Conservation (phyloP, 1,140 invertebrate genomes). For the Cydia amplana region DNA sequence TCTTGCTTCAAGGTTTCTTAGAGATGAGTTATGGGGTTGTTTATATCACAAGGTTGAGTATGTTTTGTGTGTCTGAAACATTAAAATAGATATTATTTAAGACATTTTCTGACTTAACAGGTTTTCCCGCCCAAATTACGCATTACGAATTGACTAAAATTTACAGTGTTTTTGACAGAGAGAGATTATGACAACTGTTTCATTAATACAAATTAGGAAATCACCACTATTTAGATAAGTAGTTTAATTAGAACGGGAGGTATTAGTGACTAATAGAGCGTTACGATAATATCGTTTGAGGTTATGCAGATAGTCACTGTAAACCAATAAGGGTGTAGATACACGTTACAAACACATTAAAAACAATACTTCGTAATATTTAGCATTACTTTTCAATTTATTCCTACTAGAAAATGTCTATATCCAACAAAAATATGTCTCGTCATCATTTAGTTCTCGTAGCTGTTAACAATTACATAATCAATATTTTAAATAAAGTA, state of each 20-base stretch:
- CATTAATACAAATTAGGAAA: neutral
- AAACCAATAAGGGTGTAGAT: neutral
- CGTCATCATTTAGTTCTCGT: slow-evolving; percentile 43
- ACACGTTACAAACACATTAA: neutral
- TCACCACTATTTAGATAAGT: neutral
- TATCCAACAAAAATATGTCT: slow-evolving; percentile 33
- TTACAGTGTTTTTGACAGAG: neutral
- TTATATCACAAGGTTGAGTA: neutral
- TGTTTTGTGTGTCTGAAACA: slow-evolving; percentile 33
- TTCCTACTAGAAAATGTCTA: neutral
- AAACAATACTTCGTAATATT: neutral
- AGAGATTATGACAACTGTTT: neutral
- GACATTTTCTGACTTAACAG: neutral
- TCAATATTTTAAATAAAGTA: slow-evolving; percentile 39
- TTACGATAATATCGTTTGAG: slow-evolving; percentile 23
- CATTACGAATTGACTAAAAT: neutral
- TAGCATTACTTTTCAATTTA: neutral
- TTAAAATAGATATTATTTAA: slow-evolving; percentile 8
- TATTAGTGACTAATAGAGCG: slow-evolving; percentile 15
- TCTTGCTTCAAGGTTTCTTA: slow-evolving; percentile 33
- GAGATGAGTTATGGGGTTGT: neutral
- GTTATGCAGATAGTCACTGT: neutral
- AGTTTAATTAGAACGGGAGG: neutral
- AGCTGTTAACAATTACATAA: slow-evolving; percentile 61
- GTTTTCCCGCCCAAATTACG: slow-evolving; percentile 50